phyloP scores from a whole-genome alignment of 2,888 invertebrate genomes.

The Cheilosia soror region DNA sequence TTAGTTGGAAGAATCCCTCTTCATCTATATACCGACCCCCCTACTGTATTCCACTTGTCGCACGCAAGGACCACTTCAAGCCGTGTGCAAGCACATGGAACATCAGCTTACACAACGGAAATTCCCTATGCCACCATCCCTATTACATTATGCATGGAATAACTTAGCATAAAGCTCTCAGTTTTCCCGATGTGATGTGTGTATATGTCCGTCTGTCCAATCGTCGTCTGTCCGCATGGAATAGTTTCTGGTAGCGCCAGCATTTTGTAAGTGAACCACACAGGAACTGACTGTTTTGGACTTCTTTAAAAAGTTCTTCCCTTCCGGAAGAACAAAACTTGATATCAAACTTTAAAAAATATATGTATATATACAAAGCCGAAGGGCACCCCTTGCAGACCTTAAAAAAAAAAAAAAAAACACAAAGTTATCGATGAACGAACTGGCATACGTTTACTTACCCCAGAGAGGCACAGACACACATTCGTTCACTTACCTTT shows the following conservation, averaged over 20 bases:
- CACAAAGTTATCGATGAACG: slow-evolving; percentile 39
- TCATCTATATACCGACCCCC: neutral
- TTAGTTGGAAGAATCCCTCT: neutral
- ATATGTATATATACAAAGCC: neutral
- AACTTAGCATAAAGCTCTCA: slow-evolving; percentile 68
- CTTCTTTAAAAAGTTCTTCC: slow-evolving; percentile 58
- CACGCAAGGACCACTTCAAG: slow-evolving; percentile 59
- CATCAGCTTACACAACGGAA: slow-evolving; percentile 72
- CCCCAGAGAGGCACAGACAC: slow-evolving; percentile 45
- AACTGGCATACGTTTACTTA: slow-evolving; percentile 57
- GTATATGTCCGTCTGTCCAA: slow-evolving; percentile 39
- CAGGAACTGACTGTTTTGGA: slow-evolving; percentile 49
- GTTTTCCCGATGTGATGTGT: slow-evolving; percentile 15
- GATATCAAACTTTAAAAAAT: neutral
- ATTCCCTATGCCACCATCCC: slow-evolving; percentile 69
- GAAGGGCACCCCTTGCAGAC: slow-evolving; percentile 12
- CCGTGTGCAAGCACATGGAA: slow-evolving; percentile 68
- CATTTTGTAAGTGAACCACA: slow-evolving; percentile 6
- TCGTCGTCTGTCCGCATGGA: slow-evolving; percentile 42
- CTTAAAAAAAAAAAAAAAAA: slow-evolving; percentile 12
- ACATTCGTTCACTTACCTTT: slow-evolving; percentile 66
- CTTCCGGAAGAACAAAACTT: slow-evolving; percentile 45
- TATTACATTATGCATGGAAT: slow-evolving; percentile 75
- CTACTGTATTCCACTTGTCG: slow-evolving; percentile 33
- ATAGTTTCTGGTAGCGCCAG: slow-evolving; percentile 14